phyloP scores from a whole-genome alignment of 2,888 invertebrate genomes.

The Heteromyza rotundicornis region DNA sequence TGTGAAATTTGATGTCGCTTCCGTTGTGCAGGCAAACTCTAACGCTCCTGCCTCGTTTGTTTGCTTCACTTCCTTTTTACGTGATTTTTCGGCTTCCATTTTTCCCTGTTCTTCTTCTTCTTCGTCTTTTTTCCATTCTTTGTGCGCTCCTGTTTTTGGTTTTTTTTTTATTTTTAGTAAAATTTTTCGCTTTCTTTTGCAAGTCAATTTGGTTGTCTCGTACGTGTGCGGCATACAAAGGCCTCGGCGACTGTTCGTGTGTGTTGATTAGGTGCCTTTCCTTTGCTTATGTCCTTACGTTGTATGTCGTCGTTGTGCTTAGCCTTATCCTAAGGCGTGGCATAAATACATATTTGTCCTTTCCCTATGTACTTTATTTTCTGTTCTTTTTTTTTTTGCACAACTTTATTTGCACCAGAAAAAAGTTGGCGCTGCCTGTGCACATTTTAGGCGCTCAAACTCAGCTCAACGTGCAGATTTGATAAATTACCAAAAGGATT shows the following conservation, averaged over 20 bases:
- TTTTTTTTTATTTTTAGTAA: constrained; percentile 23
- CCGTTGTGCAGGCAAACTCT: neutral
- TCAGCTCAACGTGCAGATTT: neutral
- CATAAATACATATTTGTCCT: neutral
- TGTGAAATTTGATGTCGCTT: neutral
- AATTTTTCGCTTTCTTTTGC: constrained; percentile 43
- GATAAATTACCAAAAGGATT: constrained; percentile 1
- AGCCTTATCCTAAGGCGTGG: neutral
- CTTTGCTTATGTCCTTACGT: neutral
- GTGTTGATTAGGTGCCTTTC: constrained; percentile 32
- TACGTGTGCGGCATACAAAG: constrained; percentile 56
- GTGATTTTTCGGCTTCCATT: no score
- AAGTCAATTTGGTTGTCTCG: constrained; percentile 60
- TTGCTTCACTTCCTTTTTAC: constrained; percentile 26
- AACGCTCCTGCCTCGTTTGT: constrained; percentile 9
- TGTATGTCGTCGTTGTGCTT: neutral
- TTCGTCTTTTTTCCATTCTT: no score
- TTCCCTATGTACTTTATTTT: neutral
- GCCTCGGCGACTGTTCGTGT: constrained; percentile 31
- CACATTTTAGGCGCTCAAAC: neutral
- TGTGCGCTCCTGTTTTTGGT: neutral
- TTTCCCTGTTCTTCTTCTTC: no score
- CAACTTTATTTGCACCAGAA: neutral
- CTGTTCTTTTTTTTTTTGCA: no score
- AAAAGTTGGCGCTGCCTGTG: neutral